Evolutionary conservation across 2,888 invertebrate species (phyloP).

Genomic region (Cheilosia variabilis): DNA sequence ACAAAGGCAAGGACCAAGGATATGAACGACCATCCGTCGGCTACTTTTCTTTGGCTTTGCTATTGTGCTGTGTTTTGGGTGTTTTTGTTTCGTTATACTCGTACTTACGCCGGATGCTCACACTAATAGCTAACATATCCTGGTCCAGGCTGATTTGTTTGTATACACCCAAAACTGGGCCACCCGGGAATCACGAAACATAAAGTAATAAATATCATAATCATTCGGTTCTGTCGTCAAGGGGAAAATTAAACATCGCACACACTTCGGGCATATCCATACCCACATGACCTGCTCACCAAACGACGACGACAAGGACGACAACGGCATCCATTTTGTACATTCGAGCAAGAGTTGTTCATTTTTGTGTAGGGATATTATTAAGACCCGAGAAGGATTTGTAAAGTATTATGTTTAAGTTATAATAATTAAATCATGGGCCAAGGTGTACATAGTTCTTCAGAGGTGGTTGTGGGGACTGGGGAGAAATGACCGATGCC

Average conservation of each 20-base stretch:
- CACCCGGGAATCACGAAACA: conserved; percentile 14
- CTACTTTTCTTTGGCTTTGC: background rate
- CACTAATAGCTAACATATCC: conserved; percentile 14
- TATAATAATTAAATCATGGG: conserved; percentile 56
- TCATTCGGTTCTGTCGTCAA: conserved; percentile 32
- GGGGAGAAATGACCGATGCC: background rate
- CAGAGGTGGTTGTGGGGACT: background rate
- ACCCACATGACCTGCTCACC: background rate
- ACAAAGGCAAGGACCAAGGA: conserved; percentile 32
- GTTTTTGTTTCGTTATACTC: background rate
- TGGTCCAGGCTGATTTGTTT: conserved; percentile 11
- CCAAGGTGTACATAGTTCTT: conserved; percentile 25
- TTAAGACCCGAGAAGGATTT: conserved; percentile 6
- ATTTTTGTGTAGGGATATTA: background rate
- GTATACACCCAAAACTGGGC: background rate
- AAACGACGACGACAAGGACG: background rate
- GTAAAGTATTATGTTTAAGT: conserved; percentile 19
- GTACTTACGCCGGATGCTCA: conserved; percentile 8
- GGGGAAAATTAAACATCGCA: conserved; percentile 35
- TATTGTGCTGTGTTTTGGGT: conserved; percentile 1
- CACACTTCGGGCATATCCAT: background rate
- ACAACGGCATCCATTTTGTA: too few relatives aligned
- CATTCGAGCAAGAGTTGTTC: conserved; percentile 21
- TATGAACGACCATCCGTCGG: conserved; percentile 33
- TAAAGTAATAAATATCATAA: conserved; percentile 50